phyloP scores from a whole-genome alignment of 2,888 invertebrate species.

The Eretmocerus hayati region DNA sequence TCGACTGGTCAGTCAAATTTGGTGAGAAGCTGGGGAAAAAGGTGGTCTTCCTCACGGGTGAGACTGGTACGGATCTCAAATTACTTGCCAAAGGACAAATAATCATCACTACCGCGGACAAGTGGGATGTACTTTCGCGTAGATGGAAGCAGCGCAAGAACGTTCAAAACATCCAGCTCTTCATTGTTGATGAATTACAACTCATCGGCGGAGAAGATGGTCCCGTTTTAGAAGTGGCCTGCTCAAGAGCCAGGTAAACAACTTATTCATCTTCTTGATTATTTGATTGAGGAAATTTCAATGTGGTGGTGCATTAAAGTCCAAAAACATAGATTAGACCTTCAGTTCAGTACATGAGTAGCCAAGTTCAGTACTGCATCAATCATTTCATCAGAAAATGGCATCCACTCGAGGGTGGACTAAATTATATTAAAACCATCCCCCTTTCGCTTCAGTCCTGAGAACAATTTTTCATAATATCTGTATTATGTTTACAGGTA shows the following conservation, averaged over 20 bases:
- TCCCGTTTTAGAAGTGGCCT: constrained; percentile 89
- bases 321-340: no score
- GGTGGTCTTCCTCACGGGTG: constrained; percentile 90
- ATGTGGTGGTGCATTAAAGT: neutral
- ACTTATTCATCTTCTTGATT: neutral
- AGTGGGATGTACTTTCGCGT: constrained; percentile 97
- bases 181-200: constrained; percentile 95
- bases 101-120: constrained; percentile 94
- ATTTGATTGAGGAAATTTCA: neutral
- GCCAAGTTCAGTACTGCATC: no score
- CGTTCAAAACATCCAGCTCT: constrained; percentile 92
- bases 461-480: no score
- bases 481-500: constrained; percentile 67
- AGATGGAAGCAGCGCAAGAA: constrained; percentile 99
- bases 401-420: no score
- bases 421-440: no score
- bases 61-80: constrained; percentile 95
- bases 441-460: no score
- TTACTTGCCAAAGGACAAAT: constrained; percentile 86
- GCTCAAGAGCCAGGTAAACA: constrained; percentile 63
- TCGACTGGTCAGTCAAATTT: constrained; percentile 90
- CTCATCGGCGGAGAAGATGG: constrained; percentile 83
- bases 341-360: no score
- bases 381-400: no score
- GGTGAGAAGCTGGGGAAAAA: constrained; percentile 70